phyloP scores from a whole-genome alignment of 2,888 invertebrate species.

The Andrena chrysosceles region DNA sequence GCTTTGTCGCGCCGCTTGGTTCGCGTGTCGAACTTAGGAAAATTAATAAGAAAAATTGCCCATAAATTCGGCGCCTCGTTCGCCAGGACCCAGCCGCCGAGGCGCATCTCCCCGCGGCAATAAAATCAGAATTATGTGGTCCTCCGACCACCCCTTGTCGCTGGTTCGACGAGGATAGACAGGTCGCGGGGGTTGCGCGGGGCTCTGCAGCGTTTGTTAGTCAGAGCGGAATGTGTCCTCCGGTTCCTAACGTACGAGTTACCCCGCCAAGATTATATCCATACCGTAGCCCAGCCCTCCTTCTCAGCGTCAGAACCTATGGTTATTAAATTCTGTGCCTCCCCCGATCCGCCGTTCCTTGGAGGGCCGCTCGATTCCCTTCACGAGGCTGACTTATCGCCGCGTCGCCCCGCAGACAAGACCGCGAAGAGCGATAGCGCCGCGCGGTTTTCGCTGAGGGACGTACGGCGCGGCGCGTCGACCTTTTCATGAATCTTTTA shows the following conservation, averaged over 20 bases:
- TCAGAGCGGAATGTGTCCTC: slow-evolving; percentile 81
- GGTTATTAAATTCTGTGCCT: slow-evolving; percentile 80
- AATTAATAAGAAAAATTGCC: slow-evolving; percentile 85
- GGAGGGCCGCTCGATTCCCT: slow-evolving; percentile 50
- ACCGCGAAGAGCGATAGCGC: slow-evolving; percentile 38
- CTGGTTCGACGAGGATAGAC: slow-evolving; percentile 45
- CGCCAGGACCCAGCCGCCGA: slow-evolving; percentile 52
- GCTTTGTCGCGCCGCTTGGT: slow-evolving; percentile 77
- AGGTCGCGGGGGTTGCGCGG: slow-evolving; percentile 48
- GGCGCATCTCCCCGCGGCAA: slow-evolving; percentile 78
- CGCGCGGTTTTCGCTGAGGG: slow-evolving; percentile 20
- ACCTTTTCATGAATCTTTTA: slow-evolving; percentile 51
- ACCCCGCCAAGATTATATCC: slow-evolving; percentile 83
- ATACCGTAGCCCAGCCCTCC: slow-evolving; percentile 74
- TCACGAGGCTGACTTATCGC: slow-evolving; percentile 66
- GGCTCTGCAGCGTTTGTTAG: slow-evolving; percentile 79
- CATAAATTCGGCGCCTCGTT: slow-evolving; percentile 80
- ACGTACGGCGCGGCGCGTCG: slow-evolving; percentile 24
- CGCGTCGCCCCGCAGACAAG: slow-evolving; percentile 26
- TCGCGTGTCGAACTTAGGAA: slow-evolving; percentile 84
- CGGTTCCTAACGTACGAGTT: slow-evolving; percentile 81
- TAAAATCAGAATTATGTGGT: slow-evolving; percentile 84
- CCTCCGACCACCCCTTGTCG: slow-evolving; percentile 30
- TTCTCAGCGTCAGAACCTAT: slow-evolving; percentile 64
- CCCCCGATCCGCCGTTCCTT: slow-evolving; percentile 20